These are phyloP conservation scores for Nymphalis io DNA, from an alignment of 1,140 invertebrate genomes.

Conservation along the genomic window DNA sequence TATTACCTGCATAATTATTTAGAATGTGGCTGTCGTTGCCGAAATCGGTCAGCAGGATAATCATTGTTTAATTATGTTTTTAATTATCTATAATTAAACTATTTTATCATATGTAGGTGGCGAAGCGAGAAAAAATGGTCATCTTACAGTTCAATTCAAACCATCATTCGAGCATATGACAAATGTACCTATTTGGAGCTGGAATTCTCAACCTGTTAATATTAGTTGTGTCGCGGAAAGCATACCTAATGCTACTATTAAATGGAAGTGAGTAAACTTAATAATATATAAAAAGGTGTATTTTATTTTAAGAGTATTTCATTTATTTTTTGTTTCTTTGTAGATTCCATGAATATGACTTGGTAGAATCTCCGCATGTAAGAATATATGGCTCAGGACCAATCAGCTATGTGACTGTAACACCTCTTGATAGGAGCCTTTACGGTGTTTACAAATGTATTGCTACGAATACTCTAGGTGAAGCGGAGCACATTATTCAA, in stretches of 20 bases:
- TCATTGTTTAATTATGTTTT: too few relatives aligned
- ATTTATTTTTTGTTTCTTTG: constrained; percentile 27
- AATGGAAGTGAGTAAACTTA: constrained; percentile 85
- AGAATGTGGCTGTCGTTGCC: too few relatives aligned
- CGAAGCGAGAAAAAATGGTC: constrained; percentile 87
- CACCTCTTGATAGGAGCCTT: constrained; percentile 83
- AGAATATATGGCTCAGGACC: constrained; percentile 85
- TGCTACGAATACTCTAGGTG: constrained; percentile 89
- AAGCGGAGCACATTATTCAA: constrained; percentile 84
- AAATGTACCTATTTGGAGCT: constrained; percentile 87
- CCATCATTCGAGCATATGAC: constrained; percentile 90
- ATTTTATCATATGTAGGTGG: constrained; percentile 74
- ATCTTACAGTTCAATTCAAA: constrained; percentile 91
- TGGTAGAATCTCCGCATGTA: constrained; percentile 81
- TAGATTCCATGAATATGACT: constrained; percentile 79
- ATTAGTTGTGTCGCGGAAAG: constrained; percentile 93
- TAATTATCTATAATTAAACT: not conserved
- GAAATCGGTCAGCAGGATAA: too few relatives aligned
- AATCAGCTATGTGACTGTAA: constrained; percentile 85
- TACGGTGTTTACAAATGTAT: constrained; percentile 92
- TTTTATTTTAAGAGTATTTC: too few relatives aligned
- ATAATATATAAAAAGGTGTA: too few relatives aligned
- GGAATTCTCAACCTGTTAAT: constrained; percentile 90
- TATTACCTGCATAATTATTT: too few relatives aligned
- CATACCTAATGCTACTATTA: constrained; percentile 95